Conservation (phyloP, 2,113 vertebrate species). For the Aphyosemion australe region DNA sequence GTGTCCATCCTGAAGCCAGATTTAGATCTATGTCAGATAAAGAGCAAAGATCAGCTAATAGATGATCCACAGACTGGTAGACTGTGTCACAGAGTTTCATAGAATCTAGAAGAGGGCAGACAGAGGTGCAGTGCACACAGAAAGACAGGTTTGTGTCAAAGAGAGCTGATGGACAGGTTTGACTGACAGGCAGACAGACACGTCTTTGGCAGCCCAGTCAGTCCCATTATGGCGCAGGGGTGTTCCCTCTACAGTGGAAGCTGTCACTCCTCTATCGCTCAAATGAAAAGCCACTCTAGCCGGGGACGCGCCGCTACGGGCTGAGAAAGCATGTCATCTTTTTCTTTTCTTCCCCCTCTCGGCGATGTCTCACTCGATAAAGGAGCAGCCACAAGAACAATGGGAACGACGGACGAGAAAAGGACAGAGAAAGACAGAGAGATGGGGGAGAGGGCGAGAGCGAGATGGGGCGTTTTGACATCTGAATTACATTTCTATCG, state of each 20-base stretch:
- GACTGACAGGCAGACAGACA: slow-evolving; percentile 77
- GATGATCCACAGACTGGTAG: slow-evolving; percentile 18
- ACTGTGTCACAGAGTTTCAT: too few relatives aligned
- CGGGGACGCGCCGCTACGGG: slow-evolving; percentile 73
- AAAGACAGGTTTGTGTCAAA: slow-evolving; percentile 63
- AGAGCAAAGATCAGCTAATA: slow-evolving; percentile 3
- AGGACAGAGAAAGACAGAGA: slow-evolving; percentile 75
- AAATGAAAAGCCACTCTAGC: slow-evolving; percentile 79
- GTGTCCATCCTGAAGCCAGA: too few relatives aligned
- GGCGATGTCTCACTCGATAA: slow-evolving; percentile 82
- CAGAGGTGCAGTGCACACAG: slow-evolving; percentile 40
- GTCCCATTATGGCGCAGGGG: slow-evolving; percentile 76
- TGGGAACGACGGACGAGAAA: slow-evolving; percentile 78
- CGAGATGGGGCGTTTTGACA: slow-evolving; percentile 81
- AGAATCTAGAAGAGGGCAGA: slow-evolving; percentile 36
- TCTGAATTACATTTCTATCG: slow-evolving; percentile 85
- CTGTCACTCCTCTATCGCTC: slow-evolving; percentile 79
- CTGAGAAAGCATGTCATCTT: slow-evolving; percentile 85
- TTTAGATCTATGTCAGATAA: slow-evolving; percentile 5
- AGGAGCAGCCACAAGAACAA: slow-evolving; percentile 82
- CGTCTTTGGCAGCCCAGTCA: slow-evolving; percentile 75
- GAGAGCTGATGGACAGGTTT: slow-evolving; percentile 65
- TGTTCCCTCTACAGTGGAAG: slow-evolving; percentile 78
- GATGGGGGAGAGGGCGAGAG: slow-evolving; percentile 70
- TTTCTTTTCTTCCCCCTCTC: slow-evolving; percentile 75